Evolutionary conservation across 1,140 invertebrate species (phyloP).

Genomic region (Frieseomelitta varia): DNA sequence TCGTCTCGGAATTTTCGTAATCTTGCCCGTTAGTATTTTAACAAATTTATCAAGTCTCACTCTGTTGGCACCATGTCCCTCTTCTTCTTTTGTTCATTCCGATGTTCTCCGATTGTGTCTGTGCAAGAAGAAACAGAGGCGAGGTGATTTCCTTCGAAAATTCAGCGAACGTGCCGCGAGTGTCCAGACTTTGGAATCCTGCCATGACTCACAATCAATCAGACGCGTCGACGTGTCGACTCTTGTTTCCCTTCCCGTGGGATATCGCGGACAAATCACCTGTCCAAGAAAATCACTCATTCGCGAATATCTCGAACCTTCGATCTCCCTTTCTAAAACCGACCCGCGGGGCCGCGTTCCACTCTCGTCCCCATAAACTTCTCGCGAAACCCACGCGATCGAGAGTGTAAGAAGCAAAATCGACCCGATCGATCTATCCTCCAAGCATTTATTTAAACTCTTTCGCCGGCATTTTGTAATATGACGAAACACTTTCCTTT

Average conservation of each 20-base stretch:
- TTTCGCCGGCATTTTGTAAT: neutral
- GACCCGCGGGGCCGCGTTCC: neutral
- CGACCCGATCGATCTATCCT: neutral
- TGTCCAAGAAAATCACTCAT: conserved; percentile 1
- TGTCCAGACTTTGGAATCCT: neutral
- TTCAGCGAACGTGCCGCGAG: neutral
- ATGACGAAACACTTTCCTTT: neutral
- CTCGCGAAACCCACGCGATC: neutral
- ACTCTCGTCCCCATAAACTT: neutral
- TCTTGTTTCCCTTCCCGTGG: neutral
- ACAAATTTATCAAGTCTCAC: neutral
- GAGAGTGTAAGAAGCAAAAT: neutral
- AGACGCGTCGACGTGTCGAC: no score
- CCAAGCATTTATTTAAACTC: neutral
- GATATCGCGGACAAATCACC: neutral
- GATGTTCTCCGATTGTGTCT: no score
- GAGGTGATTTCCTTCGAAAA: neutral
- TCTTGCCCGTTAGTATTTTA: no score
- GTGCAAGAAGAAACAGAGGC: no score
- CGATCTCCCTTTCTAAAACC: conserved; percentile 19
- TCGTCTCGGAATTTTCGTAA: neutral
- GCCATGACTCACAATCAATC: neutral
- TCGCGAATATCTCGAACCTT: conserved; percentile 5
- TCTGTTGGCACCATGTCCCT: neutral
- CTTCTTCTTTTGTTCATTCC: neutral